Percentiles rank a stretch among this genome's conserved stretches.
phyloP scores from a whole-genome alignment of 2,113 vertebrate species.

The Acrocephalus kingi region DNA sequence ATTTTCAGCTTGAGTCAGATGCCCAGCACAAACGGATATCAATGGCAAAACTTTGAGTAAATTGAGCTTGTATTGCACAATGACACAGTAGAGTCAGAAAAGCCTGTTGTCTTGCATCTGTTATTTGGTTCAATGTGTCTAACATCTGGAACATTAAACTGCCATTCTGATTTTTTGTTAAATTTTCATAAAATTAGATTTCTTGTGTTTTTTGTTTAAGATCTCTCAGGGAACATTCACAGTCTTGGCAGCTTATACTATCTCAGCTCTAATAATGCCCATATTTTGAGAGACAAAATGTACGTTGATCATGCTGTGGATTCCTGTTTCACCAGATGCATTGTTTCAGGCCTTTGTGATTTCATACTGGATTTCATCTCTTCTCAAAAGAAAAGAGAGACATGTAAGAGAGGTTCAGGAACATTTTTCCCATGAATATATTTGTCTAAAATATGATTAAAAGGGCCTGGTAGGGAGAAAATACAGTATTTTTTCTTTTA shows the following conservation, averaged over 20 bases:
- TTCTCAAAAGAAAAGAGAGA: slow-evolving; percentile 36
- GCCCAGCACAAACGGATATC: neutral
- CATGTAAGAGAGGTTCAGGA: neutral
- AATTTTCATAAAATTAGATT: slow-evolving; percentile 60
- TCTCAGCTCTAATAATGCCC: slow-evolving; percentile 53
- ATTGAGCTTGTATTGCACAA: neutral
- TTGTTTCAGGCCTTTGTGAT: slow-evolving; percentile 51
- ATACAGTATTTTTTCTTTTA: neutral
- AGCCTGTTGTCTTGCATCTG: slow-evolving; percentile 8
- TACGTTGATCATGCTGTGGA: slow-evolving; percentile 7
- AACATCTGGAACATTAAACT: slow-evolving; percentile 57
- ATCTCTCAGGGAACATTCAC: slow-evolving; percentile 14
- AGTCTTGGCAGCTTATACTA: slow-evolving; percentile 30
- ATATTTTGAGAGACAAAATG: slow-evolving; percentile 48
- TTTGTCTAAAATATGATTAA: slow-evolving; percentile 53
- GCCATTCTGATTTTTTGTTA: slow-evolving; percentile 32
- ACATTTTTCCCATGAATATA: slow-evolving; percentile 57
- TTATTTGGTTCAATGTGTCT: slow-evolving; percentile 30
- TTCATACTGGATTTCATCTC: slow-evolving; percentile 62
- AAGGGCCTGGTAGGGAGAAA: neutral
- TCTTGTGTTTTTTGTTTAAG: slow-evolving; percentile 29
- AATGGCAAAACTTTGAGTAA: neutral
- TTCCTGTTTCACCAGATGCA: slow-evolving; percentile 44
- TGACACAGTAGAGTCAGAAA: neutral
- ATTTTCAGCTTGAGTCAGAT: neutral